These are phyloP conservation scores for Hyperoodon ampullatus DNA, from an alignment of 2,113 vertebrate species.

Conservation along the genomic window DNA sequence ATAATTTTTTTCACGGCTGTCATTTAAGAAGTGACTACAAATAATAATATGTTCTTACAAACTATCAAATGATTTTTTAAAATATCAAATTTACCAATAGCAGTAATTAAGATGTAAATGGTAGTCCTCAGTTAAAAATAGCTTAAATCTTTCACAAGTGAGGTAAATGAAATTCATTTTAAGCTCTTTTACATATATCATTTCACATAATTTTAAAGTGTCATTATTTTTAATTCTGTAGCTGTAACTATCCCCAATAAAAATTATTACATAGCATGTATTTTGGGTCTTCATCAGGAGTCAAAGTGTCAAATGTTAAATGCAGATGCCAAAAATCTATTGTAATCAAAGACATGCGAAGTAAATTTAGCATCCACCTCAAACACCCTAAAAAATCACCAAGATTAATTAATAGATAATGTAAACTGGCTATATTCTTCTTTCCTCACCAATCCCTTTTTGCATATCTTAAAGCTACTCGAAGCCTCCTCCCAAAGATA, in stretches of 20 bases:
- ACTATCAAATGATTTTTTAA: not conserved
- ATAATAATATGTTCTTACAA: not conserved
- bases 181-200: not conserved
- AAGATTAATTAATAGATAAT: not conserved
- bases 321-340: not conserved
- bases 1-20: not conserved
- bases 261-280: not conserved
- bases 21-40: not conserved
- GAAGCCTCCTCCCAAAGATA: not conserved
- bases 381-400: not conserved
- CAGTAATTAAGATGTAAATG: not conserved
- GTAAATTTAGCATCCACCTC: not conserved
- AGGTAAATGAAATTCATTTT: not conserved
- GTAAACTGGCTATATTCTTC: not conserved
- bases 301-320: not conserved
- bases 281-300: not conserved
- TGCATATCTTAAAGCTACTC: not conserved
- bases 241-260: not conserved
- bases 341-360: not conserved
- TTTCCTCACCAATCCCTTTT: not conserved
- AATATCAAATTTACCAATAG: not conserved
- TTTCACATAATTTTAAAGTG: not conserved
- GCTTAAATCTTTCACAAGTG: not conserved
- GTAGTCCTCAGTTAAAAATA: not conserved
- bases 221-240: not conserved